Evolutionary conservation across 2,113 vertebrate genomes (phyloP), one percentile per base, ranked within the genome.

Genomic region (Neofelis nebulosa): DNA sequence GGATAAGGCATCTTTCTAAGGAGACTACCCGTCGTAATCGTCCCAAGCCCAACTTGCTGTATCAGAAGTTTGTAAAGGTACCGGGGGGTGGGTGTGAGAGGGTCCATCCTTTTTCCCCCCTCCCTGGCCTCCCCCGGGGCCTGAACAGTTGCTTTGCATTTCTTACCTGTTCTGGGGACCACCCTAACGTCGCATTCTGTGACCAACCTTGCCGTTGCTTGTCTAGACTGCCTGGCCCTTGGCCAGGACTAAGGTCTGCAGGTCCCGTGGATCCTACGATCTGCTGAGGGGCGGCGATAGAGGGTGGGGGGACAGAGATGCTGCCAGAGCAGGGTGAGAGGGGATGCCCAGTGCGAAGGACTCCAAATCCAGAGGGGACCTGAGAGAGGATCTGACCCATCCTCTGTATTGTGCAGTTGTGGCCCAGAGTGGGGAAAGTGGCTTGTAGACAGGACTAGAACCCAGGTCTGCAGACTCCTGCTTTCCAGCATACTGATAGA

Each of bases 1-100:
- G 98, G 82, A 50, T 99, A 96, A 99, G 98, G 98, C 99, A 96
- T 61, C 98, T 98, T 41, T 98, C 97, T 1, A 97, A 94, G 6
- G 13, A 84, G 33, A 98, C 99, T 97, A 99, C 98, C 74, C 99
- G 97, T 33, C 99, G 97, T 94, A 99, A 98, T 93, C 99, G 0
- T 23, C 73, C 52, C 99, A 99, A 97, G 99, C 99, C 96, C 1
- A 97, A 71, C 52, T 97, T 99, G 98, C 98, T 99, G 2, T 99
- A 99, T 0, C 99, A 99, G 33, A 98, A 98, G 97, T 99, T 99
- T 1, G 99, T 99, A 87, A 99, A 99, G 99, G 99, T 99, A 92
- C 11, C 0, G 1, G 74, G 82, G 21, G 27, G 4, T 0, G 15
- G 41, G 93, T 12, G 11, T 1, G 0, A 31, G 29, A 15, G 1